These are phyloP conservation scores for Ascaphus truei DNA, from an alignment of 2,113 vertebrate species.

Conservation along the genomic window DNA sequence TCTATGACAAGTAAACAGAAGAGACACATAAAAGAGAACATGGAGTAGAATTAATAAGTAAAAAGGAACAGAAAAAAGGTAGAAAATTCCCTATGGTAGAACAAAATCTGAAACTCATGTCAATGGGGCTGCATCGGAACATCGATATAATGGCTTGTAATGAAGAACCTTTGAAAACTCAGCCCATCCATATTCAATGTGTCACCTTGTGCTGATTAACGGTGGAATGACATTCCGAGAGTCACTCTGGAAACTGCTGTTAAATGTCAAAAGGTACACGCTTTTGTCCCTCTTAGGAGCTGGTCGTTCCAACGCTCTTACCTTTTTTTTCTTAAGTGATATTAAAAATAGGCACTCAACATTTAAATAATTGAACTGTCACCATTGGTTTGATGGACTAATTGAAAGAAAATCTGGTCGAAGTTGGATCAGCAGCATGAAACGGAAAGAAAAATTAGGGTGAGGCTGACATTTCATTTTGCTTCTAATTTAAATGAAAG, in stretches of 20 bases:
- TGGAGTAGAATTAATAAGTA: neutral
- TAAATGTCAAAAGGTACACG: neutral
- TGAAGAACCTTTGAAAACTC: slow-evolving; percentile 16
- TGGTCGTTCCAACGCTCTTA: neutral
- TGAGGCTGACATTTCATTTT: neutral
- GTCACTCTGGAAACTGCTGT: neutral
- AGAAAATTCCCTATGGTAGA: neutral
- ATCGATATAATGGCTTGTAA: slow-evolving; percentile 16
- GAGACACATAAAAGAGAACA: neutral
- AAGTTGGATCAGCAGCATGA: neutral
- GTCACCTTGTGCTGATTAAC: neutral
- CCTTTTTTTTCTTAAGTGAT: neutral
- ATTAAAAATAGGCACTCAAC: slow-evolving; percentile 4
- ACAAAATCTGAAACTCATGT: neutral
- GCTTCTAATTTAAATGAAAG: slow-evolving; percentile 7
- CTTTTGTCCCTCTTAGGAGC: neutral
- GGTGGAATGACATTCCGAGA: neutral
- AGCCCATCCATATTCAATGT: neutral
- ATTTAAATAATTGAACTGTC: slow-evolving; percentile 30
- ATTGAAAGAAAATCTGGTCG: slow-evolving; percentile 17
- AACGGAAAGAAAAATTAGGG: slow-evolving; percentile 17
- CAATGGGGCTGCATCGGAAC: neutral
- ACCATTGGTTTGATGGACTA: slow-evolving; percentile 10
- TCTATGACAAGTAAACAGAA: neutral
- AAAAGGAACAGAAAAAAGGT: neutral